These are phyloP conservation scores for Embiotoca jacksoni DNA, from an alignment of 2,113 vertebrate species.

Conservation along the genomic window DNA sequence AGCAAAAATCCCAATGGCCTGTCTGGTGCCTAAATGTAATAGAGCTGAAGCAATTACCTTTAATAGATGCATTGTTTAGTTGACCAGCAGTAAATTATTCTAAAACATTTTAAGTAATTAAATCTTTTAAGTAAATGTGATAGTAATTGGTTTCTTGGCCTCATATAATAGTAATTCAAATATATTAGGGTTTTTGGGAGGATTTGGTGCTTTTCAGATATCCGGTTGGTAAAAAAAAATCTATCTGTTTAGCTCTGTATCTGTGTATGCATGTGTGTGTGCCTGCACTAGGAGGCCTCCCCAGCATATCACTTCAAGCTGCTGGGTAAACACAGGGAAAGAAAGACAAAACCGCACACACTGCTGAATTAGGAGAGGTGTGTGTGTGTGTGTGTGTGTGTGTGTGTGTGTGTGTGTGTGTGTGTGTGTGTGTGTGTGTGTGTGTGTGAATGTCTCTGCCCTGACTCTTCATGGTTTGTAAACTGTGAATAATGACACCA, in stretches of 20 bases:
- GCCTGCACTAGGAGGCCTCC: slow-evolving; percentile 3
- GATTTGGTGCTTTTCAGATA: too few relatives aligned
- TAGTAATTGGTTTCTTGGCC: background rate
- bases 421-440: slow-evolving; percentile 12
- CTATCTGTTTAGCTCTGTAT: background rate
- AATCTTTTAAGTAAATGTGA: too few relatives aligned
- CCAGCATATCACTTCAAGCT: slow-evolving; percentile 67
- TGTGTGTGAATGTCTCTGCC: slow-evolving; percentile 30
- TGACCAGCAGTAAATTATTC: background rate
- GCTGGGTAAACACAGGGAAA: slow-evolving; percentile 71
- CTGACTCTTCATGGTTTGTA: slow-evolving; percentile 63
- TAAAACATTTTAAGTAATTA: too few relatives aligned
- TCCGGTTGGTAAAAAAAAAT: background rate
- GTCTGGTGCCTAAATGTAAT: too few relatives aligned
- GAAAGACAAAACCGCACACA: slow-evolving; percentile 72
- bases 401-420: slow-evolving; percentile 24
- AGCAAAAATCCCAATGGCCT: too few relatives aligned
- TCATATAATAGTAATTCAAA: too few relatives aligned
- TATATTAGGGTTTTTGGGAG: too few relatives aligned
- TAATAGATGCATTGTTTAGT: background rate
- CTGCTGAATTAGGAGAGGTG: slow-evolving; percentile 37
- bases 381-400: slow-evolving; percentile 26
- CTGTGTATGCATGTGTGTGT: background rate
- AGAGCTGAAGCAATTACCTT: too few relatives aligned
- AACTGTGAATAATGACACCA: slow-evolving; percentile 76